phyloP scores from a whole-genome alignment of 2,113 vertebrate genomes.

The Zapus hudsonius region DNA sequence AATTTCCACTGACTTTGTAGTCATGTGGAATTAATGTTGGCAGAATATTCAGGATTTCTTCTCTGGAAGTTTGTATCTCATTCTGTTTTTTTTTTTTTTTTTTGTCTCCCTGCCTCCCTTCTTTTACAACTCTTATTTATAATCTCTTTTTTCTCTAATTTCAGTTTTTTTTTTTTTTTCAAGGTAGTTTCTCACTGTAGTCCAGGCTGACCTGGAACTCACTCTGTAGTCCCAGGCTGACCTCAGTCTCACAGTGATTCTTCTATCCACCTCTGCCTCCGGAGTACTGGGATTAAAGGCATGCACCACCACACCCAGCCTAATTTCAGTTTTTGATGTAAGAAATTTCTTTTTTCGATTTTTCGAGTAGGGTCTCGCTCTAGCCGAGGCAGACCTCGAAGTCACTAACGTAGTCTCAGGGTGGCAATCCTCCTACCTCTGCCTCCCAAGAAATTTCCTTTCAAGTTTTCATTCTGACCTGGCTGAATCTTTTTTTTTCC shows the following conservation, averaged over 20 bases:
- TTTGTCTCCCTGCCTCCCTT: no score
- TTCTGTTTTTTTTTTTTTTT: background rate
- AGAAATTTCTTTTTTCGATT: background rate
- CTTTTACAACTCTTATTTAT: background rate
- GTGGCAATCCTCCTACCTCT: no score
- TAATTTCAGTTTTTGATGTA: conserved; percentile 48
- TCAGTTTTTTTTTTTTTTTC: conserved; percentile 33
- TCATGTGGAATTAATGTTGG: conserved; percentile 41
- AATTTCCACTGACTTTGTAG: conserved; percentile 44
- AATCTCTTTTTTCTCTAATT: background rate
- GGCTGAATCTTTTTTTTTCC: conserved; percentile 32
- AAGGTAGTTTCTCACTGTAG: no score
- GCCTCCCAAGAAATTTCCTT: background rate
- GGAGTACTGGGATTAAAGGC: no score
- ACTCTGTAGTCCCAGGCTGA: no score
- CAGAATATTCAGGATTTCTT: conserved; percentile 37
- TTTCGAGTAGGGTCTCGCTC: no score
- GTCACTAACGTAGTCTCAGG: no score
- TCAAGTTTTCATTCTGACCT: background rate
- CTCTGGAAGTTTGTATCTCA: conserved; percentile 33
- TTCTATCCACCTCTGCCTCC: no score
- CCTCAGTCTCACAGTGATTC: no score
- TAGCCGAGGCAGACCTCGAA: no score
- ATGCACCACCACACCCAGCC: no score
- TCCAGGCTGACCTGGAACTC: no score